Conservation (phyloP, 2,113 vertebrate species). For the Syngnathus typhle region DNA sequence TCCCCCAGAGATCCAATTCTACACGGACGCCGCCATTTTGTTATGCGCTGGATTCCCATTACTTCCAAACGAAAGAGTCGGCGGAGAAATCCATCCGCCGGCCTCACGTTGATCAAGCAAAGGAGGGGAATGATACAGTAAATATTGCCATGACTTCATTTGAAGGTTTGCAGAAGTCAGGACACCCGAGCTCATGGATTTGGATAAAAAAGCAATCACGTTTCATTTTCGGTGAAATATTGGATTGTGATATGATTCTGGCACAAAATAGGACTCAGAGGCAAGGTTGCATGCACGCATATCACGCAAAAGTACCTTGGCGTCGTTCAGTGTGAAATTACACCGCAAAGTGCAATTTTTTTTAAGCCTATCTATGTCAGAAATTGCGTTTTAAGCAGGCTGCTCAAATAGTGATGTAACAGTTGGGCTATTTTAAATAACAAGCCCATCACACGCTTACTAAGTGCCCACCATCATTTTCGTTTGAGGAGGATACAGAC, state of each 20-base stretch:
- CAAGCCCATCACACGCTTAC: too few species aligned
- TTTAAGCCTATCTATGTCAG: neutral
- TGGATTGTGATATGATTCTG: slow-evolving; percentile 17
- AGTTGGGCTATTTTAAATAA: too few species aligned
- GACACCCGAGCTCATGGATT: slow-evolving; percentile 5
- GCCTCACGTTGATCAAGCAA: slow-evolving; percentile 62
- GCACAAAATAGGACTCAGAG: slow-evolving; percentile 10
- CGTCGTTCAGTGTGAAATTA: neutral
- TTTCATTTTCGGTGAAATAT: slow-evolving; percentile 15
- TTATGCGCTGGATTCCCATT: slow-evolving; percentile 64
- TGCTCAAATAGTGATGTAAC: too few species aligned
- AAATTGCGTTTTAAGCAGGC: neutral
- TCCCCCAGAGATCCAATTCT: slow-evolving; percentile 50
- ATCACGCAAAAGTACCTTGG: neutral
- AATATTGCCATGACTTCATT: slow-evolving; percentile 24
- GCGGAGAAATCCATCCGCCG: slow-evolving; percentile 66
- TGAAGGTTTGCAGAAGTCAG: slow-evolving; percentile 11
- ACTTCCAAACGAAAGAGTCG: slow-evolving; percentile 50
- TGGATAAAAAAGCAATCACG: neutral
- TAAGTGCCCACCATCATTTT: neutral
- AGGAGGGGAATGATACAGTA: slow-evolving; percentile 8
- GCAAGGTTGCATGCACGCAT: slow-evolving; percentile 26
- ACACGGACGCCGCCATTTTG: slow-evolving; percentile 61
- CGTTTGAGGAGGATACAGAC: neutral
- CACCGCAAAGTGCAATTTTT: neutral